A percentile compares a stretch with the other conserved stretches of the same genome.
phyloP scores from a whole-genome alignment of 2,113 vertebrate species.

The Festucalex cinctus region DNA sequence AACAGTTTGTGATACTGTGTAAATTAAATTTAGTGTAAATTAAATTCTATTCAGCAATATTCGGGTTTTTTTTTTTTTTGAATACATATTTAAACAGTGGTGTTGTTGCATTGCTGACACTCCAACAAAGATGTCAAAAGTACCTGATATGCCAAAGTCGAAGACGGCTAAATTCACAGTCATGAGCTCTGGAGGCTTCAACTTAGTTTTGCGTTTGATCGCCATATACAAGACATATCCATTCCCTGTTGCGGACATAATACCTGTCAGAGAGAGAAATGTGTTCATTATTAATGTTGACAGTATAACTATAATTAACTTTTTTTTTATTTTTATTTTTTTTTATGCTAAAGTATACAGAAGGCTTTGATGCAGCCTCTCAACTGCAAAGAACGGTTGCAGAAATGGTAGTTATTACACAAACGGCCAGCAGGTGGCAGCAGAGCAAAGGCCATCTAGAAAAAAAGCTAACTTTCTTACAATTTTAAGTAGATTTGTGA shows the following conservation, averaged over 20 bases:
- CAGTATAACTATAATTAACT: too few species aligned
- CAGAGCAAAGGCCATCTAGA: too few species aligned
- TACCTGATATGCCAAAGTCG: conserved; percentile 97
- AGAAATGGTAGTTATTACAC: too few species aligned
- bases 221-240: conserved; percentile 90
- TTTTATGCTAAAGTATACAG: too few species aligned
- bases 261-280: conserved; percentile 67
- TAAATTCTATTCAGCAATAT: not conserved
- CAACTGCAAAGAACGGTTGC: too few species aligned
- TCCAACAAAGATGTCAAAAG: not conserved
- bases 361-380: too few species aligned
- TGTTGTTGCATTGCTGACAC: not conserved
- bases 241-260: conserved; percentile 87
- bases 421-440: too few species aligned
- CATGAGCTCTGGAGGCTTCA: conserved; percentile 93
- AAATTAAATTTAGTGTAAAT: too few species aligned
- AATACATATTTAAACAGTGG: not conserved
- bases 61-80: not conserved
- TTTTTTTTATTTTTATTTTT: too few species aligned
- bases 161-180: conserved; percentile 90
- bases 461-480: too few species aligned
- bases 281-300: not conserved
- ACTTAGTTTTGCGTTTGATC: conserved; percentile 84
- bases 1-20: too few species aligned
- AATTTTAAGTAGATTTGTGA: too few species aligned